phyloP scores from a whole-genome alignment of 2,797 vertebrate genomes.

The Myotis findleyi region DNA sequence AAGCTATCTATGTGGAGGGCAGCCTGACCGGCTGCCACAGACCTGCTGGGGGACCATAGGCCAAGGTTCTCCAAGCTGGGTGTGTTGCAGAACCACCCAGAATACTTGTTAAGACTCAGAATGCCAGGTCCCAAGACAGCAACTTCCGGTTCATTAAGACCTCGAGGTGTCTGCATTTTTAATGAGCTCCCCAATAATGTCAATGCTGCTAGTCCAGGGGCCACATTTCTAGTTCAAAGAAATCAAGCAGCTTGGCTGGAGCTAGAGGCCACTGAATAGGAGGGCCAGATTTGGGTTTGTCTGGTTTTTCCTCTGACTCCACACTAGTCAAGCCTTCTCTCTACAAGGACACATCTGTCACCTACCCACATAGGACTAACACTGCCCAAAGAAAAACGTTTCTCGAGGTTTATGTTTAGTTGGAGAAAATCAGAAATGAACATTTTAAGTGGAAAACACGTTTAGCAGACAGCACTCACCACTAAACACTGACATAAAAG shows the following conservation, averaged over 20 bases:
- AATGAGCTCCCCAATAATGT: not conserved
- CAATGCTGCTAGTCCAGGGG: not conserved
- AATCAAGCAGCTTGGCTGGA: not conserved
- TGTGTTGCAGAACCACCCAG: not conserved
- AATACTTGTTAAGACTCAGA: not conserved
- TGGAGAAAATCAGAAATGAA: not conserved
- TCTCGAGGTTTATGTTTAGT: not conserved
- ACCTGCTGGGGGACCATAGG: not conserved
- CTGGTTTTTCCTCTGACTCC: not conserved
- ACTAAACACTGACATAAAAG: not conserved
- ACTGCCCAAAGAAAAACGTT: not conserved
- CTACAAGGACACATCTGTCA: not conserved
- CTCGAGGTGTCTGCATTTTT: not conserved
- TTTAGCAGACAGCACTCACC: not conserved
- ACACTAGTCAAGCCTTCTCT: not conserved
- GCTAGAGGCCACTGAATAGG: not conserved
- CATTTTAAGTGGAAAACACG: not conserved
- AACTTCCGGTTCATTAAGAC: not conserved
- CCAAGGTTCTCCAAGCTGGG: not conserved
- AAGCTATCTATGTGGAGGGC: too few relatives aligned
- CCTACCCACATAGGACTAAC: not conserved
- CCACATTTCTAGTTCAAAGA: not conserved
- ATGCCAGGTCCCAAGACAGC: not conserved
- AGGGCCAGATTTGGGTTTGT: not conserved
- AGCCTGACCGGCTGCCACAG: not conserved